phyloP scores from a whole-genome alignment of 2,113 vertebrate genomes.

The Ceyx melanurus region DNA sequence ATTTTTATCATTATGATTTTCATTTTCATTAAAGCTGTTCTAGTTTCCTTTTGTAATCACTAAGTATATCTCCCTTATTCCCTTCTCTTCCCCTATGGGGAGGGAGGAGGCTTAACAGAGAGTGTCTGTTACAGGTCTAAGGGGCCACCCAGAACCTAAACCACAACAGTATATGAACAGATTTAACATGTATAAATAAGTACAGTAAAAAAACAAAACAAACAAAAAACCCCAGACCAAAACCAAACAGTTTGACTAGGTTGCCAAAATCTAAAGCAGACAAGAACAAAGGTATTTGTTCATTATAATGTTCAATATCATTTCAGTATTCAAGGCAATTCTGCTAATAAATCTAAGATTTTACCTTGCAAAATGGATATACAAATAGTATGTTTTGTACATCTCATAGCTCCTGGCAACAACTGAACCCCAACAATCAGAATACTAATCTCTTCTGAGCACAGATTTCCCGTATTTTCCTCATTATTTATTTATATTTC shows the following conservation, averaged over 20 bases:
- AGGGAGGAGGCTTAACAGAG: too few species aligned
- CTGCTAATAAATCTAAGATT: background rate
- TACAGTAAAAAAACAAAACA: background rate
- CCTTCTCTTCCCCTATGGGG: too few species aligned
- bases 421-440: background rate
- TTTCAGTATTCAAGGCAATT: background rate
- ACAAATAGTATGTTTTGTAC: background rate
- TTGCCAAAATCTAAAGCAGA: background rate
- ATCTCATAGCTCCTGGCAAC: background rate
- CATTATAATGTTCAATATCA: background rate
- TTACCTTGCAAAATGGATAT: slow-evolving; percentile 35
- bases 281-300: background rate
- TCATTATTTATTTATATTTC: slow-evolving; percentile 66
- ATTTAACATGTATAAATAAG: background rate
- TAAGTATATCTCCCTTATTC: too few species aligned
- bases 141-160: too few species aligned
- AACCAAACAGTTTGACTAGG: background rate
- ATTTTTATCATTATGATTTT: too few species aligned
- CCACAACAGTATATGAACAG: background rate
- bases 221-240: too few species aligned
- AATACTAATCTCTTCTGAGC: slow-evolving; percentile 53
- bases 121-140: too few species aligned
- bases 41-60: too few species aligned
- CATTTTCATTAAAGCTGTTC: too few species aligned
- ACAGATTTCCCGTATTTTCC: slow-evolving; percentile 42